Conservation (phyloP, 2,888 invertebrate genomes). For the Chymomyza procnemis region DNA sequence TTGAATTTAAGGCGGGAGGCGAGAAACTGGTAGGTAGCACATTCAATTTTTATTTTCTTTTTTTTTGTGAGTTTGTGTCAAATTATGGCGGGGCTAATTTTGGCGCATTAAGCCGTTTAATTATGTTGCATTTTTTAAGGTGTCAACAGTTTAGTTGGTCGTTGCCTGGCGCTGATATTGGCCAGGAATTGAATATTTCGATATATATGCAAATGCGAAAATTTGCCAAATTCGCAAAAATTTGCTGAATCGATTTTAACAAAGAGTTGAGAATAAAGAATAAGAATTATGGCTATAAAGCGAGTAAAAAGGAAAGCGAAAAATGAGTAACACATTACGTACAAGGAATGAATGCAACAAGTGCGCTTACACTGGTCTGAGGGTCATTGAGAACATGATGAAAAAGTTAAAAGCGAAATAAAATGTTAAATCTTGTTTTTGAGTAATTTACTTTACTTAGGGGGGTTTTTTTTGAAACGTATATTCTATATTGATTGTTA, state of each 20-base stretch:
- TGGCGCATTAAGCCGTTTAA: slow-evolving; percentile 1
- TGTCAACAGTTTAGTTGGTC: slow-evolving; percentile 5
- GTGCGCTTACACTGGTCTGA: neutral
- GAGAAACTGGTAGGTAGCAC: slow-evolving; percentile 44
- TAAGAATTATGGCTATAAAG: neutral
- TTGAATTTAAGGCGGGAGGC: slow-evolving; percentile 24
- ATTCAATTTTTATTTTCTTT: slow-evolving; percentile 44
- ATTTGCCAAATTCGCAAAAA: neutral
- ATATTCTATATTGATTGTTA: no score
- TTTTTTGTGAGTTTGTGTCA: no score
- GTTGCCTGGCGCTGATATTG: neutral
- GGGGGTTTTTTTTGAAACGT: no score
- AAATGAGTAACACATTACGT: neutral
- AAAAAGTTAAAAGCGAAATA: neutral
- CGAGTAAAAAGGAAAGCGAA: slow-evolving; percentile 9
- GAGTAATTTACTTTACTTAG: no score
- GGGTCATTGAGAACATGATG: neutral
- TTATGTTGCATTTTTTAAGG: slow-evolving; percentile 2
- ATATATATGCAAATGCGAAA: neutral
- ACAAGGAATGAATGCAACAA: slow-evolving; percentile 3
- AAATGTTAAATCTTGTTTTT: neutral
- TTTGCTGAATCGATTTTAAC: neutral
- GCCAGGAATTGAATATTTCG: neutral
- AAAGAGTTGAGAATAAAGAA: neutral
- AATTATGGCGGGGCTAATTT: neutral